Evolutionary conservation across 2,888 invertebrate species (phyloP), one percentile per base, ranked within the genome.

Genomic region (Nemurella pictetii): DNA sequence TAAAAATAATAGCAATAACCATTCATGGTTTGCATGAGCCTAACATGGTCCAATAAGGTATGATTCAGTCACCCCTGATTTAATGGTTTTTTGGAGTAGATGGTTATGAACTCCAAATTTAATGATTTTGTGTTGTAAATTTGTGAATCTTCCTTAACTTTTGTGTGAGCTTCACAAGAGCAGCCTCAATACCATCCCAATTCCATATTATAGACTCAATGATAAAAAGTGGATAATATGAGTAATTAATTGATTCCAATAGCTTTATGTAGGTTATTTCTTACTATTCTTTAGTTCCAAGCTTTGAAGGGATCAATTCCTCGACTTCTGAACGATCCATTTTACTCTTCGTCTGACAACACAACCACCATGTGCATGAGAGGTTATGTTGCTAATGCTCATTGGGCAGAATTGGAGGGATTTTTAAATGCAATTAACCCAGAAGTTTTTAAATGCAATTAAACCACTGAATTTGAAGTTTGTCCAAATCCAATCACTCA

Each of bases 271-370:
- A 55, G 55, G 12, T 12, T 2, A 26, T 73, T 15, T 89, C 91
- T 90, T 88, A 92, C 92, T 95, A 96, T 20, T 94, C 92, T 87
- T 93, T 92, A 0, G 95, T 96, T 1, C 97, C 96, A 26, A 97
- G 90, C 89, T 95, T 95, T 0, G 95, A 96, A 0, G 95, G 90
- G 86, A 92, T 91, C 0, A 96, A 89, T 90, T 96, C 95, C 81
- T 93, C 93, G 90, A 91, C 87, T 30, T 85, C 84, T 73, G 86
- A 86, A 36, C 88, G 26, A 35, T 36, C 55, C 26, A 75, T 75
- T 75, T 15, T 3, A 12, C 55, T 3, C 9, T 20, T 12, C 55
- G 55, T n/a, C n/a, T n/a, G n/a, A n/a, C n/a, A 55, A 55, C 20
- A 20, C 1, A 55, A 55, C 15, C 2, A 55, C 9, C 55, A 55